phyloP scores from a whole-genome alignment of 2,888 invertebrate genomes.

The Druceiella hillmani region DNA sequence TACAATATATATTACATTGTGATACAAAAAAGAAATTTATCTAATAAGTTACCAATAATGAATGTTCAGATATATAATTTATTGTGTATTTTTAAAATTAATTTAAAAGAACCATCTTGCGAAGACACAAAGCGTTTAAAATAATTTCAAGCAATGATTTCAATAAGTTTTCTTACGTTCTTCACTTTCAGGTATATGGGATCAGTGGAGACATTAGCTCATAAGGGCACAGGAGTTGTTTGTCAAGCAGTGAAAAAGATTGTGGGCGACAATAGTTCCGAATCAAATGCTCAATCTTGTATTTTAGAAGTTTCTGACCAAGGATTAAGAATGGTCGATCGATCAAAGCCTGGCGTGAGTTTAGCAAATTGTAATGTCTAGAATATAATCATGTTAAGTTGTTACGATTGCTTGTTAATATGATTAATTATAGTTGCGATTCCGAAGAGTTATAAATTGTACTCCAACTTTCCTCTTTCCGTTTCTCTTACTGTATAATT shows the following conservation, averaged over 20 bases:
- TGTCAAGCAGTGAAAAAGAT: constrained; percentile 89
- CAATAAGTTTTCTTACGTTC: no score
- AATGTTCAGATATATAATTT: neutral
- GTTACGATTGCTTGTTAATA: no score
- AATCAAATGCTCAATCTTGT: constrained; percentile 74
- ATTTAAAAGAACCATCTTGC: neutral
- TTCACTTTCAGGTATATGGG: constrained; percentile 77
- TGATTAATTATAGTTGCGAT: no score
- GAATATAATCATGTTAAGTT: no score
- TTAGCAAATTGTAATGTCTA: neutral
- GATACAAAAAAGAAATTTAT: no score
- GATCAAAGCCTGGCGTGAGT: constrained; percentile 69
- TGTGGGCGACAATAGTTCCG: constrained; percentile 60
- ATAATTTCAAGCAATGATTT: neutral
- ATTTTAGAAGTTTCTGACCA: constrained; percentile 94
- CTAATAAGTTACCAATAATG: no score
- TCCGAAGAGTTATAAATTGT: no score
- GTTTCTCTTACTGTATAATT: no score
- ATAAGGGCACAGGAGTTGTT: constrained; percentile 95
- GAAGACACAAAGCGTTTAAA: neutral
- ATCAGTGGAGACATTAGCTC: constrained; percentile 91
- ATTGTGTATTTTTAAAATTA: neutral
- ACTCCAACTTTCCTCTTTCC: no score
- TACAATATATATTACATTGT: no score
- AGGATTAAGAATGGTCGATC: constrained; percentile 92